A percentile compares a stretch with the other conserved stretches of the same genome.
These are phyloP conservation scores for Saturnia pavonia DNA, from an alignment of 2,888 invertebrate genomes.

Conservation along the genomic window DNA sequence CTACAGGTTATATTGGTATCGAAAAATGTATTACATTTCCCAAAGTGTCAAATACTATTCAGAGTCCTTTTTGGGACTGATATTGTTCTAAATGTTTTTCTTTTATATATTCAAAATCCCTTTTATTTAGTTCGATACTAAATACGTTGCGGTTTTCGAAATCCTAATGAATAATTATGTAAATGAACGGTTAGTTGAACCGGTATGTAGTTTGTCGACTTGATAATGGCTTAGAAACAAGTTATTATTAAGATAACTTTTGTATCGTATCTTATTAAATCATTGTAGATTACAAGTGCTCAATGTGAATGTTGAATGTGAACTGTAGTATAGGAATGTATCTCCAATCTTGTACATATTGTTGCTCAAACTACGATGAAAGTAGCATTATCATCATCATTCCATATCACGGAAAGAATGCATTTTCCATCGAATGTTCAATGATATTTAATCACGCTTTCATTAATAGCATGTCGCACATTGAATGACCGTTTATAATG, in stretches of 20 bases:
- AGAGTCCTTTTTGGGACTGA: neutral
- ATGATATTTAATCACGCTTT: neutral
- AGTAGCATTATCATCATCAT: neutral
- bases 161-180: neutral
- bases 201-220: neutral
- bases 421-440: neutral
- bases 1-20: neutral
- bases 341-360: slow-evolving; percentile 53
- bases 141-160: neutral
- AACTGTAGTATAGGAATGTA: slow-evolving; percentile 72
- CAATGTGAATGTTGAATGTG: slow-evolving; percentile 67
- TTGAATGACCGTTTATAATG: neutral
- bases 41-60: neutral
- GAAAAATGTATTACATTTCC: neutral
- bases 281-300: neutral
- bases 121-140: neutral
- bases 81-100: neutral
- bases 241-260: neutral
- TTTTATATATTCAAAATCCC: neutral
- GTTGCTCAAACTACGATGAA: slow-evolving; percentile 28
- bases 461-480: slow-evolving; percentile 13
- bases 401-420: neutral
- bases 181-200: too few relatives aligned
- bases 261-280: too few relatives aligned
- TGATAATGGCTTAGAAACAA: neutral